A percentile compares a stretch with the other conserved stretches of the same genome.
phyloP scores from a whole-genome alignment of 2,888 invertebrate species.

The Protophormia terraenovae region DNA sequence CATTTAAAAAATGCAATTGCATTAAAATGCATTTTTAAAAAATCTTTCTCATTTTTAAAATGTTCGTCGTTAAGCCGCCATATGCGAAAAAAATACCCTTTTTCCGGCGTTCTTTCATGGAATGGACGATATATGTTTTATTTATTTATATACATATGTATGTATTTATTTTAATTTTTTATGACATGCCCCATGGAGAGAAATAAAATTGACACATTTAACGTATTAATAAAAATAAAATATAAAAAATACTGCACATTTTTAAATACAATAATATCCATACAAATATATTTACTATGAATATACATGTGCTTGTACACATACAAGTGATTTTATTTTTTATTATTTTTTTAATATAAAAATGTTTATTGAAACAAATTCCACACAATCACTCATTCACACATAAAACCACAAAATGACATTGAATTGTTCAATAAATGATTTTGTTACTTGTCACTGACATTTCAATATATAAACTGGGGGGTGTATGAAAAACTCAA shows the following conservation, averaged over 20 bases:
- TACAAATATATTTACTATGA: not conserved
- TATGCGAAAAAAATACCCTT: too few species aligned
- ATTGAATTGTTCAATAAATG: constrained; percentile 67
- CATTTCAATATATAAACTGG: constrained; percentile 60
- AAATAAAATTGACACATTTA: constrained; percentile 65
- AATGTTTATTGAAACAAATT: constrained; percentile 63
- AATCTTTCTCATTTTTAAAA: too few species aligned
- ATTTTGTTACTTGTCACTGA: constrained; percentile 65
- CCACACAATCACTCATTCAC: constrained; percentile 55
- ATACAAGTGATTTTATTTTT: constrained; percentile 6
- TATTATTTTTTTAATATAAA: constrained; percentile 28
- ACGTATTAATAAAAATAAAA: constrained; percentile 57
- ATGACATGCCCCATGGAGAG: constrained; percentile 45
- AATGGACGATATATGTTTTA: too few species aligned
- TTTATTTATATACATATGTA: not conserved
- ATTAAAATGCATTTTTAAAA: too few species aligned
- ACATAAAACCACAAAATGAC: constrained; percentile 64
- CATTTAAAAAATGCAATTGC: too few species aligned
- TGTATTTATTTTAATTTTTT: constrained; percentile 21
- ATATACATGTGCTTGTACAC: not conserved
- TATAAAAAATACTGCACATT: constrained; percentile 11
- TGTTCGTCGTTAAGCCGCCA: too few species aligned
- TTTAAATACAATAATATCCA: not conserved
- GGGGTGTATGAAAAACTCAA: constrained; percentile 16
- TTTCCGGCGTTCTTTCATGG: too few species aligned